Conservation (phyloP, 2,888 invertebrate genomes). For the Frankliniella intonsa region DNA sequence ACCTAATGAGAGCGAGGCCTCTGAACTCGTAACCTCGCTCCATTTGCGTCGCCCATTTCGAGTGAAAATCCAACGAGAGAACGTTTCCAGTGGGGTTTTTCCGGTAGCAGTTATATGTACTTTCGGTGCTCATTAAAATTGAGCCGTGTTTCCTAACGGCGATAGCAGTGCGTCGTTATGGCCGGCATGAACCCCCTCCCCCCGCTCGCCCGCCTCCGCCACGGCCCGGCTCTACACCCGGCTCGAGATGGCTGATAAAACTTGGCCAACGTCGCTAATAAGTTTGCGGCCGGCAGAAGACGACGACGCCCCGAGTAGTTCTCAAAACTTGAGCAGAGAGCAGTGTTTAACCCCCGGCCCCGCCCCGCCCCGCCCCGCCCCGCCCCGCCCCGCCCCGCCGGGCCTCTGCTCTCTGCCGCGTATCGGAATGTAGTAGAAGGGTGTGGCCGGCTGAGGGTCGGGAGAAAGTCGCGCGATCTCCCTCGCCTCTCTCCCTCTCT, state of each 20-base stretch:
- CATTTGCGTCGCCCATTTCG: no score
- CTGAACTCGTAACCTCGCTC: no score
- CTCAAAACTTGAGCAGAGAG: neutral
- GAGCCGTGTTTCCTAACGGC: no score
- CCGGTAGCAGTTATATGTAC: no score
- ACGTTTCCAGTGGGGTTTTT: no score
- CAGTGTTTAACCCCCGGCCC: neutral
- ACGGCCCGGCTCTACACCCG: neutral
- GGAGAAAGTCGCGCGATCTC: neutral
- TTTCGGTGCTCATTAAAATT: no score
- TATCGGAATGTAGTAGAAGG: neutral
- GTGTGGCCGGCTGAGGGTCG: neutral
- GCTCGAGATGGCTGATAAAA: constrained; percentile 8
- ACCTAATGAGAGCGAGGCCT: no score
- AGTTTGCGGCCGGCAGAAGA: neutral
- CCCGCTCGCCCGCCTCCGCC: neutral
- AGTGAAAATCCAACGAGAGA: no score
- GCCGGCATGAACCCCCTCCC: neutral
- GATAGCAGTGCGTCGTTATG: no score
- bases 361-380: neutral
- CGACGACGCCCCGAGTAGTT: constrained; percentile 16
- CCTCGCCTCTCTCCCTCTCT: no score
- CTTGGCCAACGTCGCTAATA: constrained; percentile 19
- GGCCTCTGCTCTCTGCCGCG: neutral
- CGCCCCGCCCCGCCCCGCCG: neutral